Base-by-base conservation (phyloP, 2,797 vertebrate genomes). In the Coregonus sp. region DNA sequence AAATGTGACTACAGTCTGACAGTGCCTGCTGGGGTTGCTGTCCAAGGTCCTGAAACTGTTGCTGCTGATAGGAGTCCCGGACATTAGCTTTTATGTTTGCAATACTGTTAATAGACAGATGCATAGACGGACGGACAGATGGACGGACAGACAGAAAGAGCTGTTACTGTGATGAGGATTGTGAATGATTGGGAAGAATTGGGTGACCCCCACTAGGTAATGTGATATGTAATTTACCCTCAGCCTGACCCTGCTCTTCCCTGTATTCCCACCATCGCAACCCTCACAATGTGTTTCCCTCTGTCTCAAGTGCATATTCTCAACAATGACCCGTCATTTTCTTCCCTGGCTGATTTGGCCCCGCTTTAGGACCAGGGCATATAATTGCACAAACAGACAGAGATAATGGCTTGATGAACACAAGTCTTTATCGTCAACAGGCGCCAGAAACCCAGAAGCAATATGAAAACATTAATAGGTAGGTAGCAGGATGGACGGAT, bases 391-490 rank as follows among this genome's bases (percentile, higher is more conserved):
- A 90, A 89, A 91, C 89, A 91, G 90, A 93, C 86, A 89, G 79
- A 86, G 80, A 83, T 88, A 82, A 88, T 82, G 82, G 85, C 87
- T 82, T 92, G 92, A 93, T 91, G 92, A 94, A 88, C 89, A 90
- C 92, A 93, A 93, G 89, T 87, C 91, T 91, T 91, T 89, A 93
- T 35, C 31, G 89, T 82, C 86, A 92, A 90, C 89, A 89, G 89
- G 85, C 86, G 74, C 85, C 82, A 88, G 86, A 72, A 73, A 65
- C 81, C 11, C 80, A 80, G 37, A 88, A 76, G 82, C 88, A 89
- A 93, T 92, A 95, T 93, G 92, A 93, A 94, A 93, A 94, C 92
- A 93, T 94, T 94, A 94, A 95, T 94, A 92, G 94, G 93, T 93
- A 93, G 93, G 93, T 93, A 93, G 93, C 92, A 91, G 92, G 92